Evolutionary conservation across 2,113 vertebrate genomes (phyloP).

Genomic region (Sebastes fasciatus): DNA sequence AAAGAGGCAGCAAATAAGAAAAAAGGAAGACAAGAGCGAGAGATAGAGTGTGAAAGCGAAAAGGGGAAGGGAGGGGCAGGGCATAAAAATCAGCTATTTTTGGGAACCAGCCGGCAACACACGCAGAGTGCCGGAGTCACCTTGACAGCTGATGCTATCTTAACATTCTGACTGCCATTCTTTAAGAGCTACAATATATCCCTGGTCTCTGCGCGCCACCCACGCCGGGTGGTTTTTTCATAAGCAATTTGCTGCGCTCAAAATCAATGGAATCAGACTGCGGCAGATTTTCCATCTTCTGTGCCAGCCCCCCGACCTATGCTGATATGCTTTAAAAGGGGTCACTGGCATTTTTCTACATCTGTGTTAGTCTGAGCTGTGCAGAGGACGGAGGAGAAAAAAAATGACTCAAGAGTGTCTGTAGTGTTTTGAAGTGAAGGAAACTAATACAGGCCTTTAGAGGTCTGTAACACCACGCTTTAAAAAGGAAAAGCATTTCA

Average conservation of each 20-base stretch:
- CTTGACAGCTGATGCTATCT: constrained; percentile 85
- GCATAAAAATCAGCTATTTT: constrained; percentile 80
- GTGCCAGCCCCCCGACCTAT: constrained; percentile 60
- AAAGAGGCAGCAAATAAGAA: constrained; percentile 72
- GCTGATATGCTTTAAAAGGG: constrained; percentile 67
- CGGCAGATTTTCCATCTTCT: constrained; percentile 75
- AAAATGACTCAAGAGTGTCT: constrained; percentile 4
- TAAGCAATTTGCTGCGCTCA: constrained; percentile 75
- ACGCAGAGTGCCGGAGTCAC: constrained; percentile 80
- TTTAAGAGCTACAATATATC: constrained; percentile 74
- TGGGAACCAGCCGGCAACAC: constrained; percentile 79
- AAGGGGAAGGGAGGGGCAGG: constrained; percentile 71
- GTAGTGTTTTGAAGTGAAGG: constrained; percentile 12
- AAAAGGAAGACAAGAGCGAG: constrained; percentile 69
- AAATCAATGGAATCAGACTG: constrained; percentile 83
- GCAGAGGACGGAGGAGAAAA: constrained; percentile 5
- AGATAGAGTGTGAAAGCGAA: constrained; percentile 74
- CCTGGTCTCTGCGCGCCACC: constrained; percentile 66
- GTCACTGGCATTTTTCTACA: constrained; percentile 62
- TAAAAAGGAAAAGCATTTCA: constrained; percentile 10
- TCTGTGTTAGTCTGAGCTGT: constrained; percentile 25
- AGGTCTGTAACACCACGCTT: background rate
- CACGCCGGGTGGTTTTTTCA: constrained; percentile 74
- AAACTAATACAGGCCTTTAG: constrained; percentile 13
- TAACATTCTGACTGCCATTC: constrained; percentile 77